Evolutionary conservation across 2,888 invertebrate species (phyloP).

Genomic region (Fragum fragum): DNA sequence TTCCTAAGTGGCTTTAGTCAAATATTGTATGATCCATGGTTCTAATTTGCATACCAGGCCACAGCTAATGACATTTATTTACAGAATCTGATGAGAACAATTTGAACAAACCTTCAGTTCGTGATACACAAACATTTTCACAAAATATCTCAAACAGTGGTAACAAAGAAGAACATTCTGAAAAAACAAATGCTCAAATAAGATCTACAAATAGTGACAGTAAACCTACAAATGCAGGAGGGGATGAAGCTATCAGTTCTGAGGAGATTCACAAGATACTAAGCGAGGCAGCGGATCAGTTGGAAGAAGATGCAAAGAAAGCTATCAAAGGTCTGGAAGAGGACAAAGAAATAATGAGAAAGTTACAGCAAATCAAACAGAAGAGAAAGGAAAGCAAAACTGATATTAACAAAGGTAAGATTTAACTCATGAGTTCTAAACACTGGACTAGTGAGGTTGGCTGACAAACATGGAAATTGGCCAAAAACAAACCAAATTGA

Average conservation of each 20-base stretch:
- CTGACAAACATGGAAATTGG: too few relatives aligned
- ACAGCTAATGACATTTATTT: too few relatives aligned
- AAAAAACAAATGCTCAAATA: not conserved
- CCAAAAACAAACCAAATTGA: too few relatives aligned
- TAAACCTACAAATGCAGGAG: slow-evolving; percentile 32
- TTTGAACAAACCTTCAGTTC: slow-evolving; percentile 69
- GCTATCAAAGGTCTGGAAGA: slow-evolving; percentile 79
- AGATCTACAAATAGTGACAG: not conserved
- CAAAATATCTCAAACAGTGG: slow-evolving; percentile 19
- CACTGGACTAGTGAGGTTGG: too few relatives aligned
- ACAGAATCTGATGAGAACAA: slow-evolving; percentile 66
- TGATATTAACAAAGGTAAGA: slow-evolving; percentile 62
- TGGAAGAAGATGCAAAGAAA: slow-evolving; percentile 81
- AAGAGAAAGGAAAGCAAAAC: slow-evolving; percentile 79
- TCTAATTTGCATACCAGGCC: too few relatives aligned
- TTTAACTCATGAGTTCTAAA: too few relatives aligned
- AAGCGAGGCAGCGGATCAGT: slow-evolving; percentile 75
- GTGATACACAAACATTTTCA: slow-evolving; percentile 67
- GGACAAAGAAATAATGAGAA: slow-evolving; percentile 82
- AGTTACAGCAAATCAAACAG: slow-evolving; percentile 84
- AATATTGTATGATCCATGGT: too few relatives aligned
- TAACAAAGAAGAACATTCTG: not conserved
- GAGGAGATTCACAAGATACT: slow-evolving; percentile 80
- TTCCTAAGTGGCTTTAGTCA: too few relatives aligned
- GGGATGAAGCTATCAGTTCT: slow-evolving; percentile 65